Evolutionary conservation across 2,113 vertebrate genomes (phyloP).

Genomic region (Mastomys natalensis): DNA sequence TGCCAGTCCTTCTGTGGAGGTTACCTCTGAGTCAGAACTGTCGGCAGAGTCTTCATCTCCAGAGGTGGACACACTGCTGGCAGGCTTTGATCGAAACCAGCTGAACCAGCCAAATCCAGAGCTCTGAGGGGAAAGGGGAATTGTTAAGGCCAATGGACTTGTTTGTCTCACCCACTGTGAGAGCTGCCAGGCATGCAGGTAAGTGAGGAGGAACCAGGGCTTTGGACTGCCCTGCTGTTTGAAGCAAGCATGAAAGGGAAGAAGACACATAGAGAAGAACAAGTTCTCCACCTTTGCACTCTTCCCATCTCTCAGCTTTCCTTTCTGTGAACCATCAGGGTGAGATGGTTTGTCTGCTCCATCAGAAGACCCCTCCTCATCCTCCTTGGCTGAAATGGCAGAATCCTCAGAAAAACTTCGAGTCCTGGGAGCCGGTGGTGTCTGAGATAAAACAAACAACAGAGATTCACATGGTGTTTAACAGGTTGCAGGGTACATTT

Average conservation of each 20-base stretch:
- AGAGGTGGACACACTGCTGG: constrained; percentile 57
- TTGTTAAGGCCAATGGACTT: fast-evolving
- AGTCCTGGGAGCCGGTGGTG: neutral
- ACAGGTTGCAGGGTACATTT: neutral
- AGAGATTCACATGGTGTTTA: neutral
- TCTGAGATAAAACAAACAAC: constrained; percentile 61
- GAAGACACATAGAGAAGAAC: neutral
- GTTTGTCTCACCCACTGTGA: neutral
- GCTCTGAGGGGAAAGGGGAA: constrained; percentile 78
- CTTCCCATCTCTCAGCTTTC: neutral
- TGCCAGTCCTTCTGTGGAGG: fast-evolving
- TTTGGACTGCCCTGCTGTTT: too few relatives aligned
- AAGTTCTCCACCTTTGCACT: constrained; percentile 77
- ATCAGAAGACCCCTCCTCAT: neutral
- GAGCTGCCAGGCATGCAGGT: fast-evolving
- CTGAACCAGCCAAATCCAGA: constrained; percentile 93
- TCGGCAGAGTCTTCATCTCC: neutral
- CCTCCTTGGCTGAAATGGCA: constrained; percentile 71
- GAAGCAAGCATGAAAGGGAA: neutral
- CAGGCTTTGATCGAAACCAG: constrained; percentile 91
- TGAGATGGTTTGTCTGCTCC: neutral
- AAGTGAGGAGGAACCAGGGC: fast-evolving
- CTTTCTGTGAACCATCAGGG: neutral
- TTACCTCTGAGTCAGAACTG: constrained; percentile 52
- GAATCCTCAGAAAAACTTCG: constrained; percentile 76